phyloP scores from a whole-genome alignment of 2,113 vertebrate species.

The Nyctibius bracteatus region DNA sequence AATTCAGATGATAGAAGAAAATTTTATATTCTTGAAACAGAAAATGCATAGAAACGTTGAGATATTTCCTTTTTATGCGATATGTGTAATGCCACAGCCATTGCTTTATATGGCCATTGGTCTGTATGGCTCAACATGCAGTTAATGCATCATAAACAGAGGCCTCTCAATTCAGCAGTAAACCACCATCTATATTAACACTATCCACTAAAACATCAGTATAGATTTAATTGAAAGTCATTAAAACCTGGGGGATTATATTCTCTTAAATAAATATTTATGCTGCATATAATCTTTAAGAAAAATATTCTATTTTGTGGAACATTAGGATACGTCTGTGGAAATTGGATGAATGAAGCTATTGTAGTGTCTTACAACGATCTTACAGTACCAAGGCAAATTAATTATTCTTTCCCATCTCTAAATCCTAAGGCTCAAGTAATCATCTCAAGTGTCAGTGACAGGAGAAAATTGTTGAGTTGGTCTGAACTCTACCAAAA shows the following conservation, averaged over 20 bases:
- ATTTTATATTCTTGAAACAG: neutral
- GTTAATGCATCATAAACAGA: neutral
- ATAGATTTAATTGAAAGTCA: neutral
- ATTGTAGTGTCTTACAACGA: neutral
- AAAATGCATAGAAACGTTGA: neutral
- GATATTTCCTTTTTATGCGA: neutral
- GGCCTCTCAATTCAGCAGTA: neutral
- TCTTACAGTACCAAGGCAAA: neutral
- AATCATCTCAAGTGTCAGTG: neutral
- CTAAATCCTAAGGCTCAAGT: neutral
- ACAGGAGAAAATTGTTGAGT: neutral
- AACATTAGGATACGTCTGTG: neutral
- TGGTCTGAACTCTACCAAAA: neutral
- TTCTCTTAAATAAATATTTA: neutral
- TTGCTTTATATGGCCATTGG: neutral
- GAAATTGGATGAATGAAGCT: neutral
- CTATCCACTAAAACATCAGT: neutral
- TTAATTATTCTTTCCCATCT: neutral
- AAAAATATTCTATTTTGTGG: neutral
- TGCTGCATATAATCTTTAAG: neutral
- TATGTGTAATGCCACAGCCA: neutral
- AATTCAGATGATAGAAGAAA: neutral
- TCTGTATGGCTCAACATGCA: neutral
- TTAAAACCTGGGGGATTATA: neutral
- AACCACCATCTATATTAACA: neutral